A percentile compares a stretch with the other conserved stretches of the same genome.
Conservation (phyloP, 2,888 invertebrate genomes). For the Drosophila barbarae region DNA sequence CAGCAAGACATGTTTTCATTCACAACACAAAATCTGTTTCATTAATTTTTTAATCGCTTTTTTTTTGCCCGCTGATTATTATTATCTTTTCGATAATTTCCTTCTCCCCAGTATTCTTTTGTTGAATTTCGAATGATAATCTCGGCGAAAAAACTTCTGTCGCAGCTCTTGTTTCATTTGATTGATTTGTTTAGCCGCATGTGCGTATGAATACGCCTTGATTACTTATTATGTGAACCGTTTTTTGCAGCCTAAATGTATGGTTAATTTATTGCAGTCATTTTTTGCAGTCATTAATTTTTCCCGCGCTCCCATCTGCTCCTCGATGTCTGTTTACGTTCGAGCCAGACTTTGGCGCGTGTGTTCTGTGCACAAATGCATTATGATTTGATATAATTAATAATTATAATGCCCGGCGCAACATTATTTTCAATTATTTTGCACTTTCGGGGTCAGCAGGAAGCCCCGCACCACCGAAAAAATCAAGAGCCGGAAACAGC, state of each 20-base stretch:
- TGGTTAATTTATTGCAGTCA: constrained; percentile 15
- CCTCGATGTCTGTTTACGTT: constrained; percentile 31
- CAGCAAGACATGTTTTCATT: constrained; percentile 23
- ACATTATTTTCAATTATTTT: constrained; percentile 64
- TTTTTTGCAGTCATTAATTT: constrained; percentile 12
- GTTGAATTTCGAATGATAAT: constrained; percentile 15
- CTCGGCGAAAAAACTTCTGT: constrained; percentile 14
- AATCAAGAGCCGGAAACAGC: not conserved
- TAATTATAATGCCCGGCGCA: constrained; percentile 52
- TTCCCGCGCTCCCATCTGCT: constrained; percentile 10
- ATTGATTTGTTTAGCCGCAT: constrained; percentile 21
- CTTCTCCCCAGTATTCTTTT: constrained; percentile 2
- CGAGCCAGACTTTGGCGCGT: constrained; percentile 9
- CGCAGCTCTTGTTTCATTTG: constrained; percentile 5
- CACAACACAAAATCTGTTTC: not conserved
- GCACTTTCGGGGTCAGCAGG: constrained; percentile 21
- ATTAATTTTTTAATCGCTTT: constrained; percentile 4
- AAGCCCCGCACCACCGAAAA: not conserved
- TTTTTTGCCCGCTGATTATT: constrained; percentile 9
- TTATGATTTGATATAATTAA: constrained; percentile 58
- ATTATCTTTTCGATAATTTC: constrained; percentile 12
- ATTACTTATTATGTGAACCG: constrained; percentile 16
- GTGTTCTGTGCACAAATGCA: constrained; percentile 38
- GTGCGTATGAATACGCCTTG: constrained; percentile 19
- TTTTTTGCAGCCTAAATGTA: constrained; percentile 10